Evolutionary conservation across 2,888 invertebrate species (phyloP).

Genomic region (Mamestra brassicae): DNA sequence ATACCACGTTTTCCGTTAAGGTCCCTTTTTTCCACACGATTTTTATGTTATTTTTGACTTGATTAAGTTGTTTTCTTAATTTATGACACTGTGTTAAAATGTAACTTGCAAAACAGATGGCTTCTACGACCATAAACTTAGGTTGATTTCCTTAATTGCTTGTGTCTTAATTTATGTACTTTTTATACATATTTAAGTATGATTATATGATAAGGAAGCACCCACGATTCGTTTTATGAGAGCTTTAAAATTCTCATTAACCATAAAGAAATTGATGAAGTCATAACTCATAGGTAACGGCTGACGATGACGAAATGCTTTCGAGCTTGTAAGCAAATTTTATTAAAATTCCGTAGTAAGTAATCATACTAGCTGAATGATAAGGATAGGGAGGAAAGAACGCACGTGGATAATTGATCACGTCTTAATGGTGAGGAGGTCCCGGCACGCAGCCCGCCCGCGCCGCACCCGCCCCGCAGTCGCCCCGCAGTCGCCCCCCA

Average conservation of each 20-base stretch:
- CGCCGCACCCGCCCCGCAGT: conserved; percentile 54
- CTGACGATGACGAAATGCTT: conserved; percentile 64
- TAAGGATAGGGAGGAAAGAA: conserved; percentile 66
- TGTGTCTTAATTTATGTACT: conserved; percentile 10
- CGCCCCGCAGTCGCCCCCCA: conserved; percentile 48
- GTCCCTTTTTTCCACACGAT: conserved; percentile 30
- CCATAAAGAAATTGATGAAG: conserved; percentile 47
- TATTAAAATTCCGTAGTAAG: conserved; percentile 74
- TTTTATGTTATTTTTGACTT: conserved; percentile 9
- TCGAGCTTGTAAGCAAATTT: conserved; percentile 64
- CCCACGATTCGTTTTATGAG: conserved; percentile 11
- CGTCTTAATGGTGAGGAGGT: conserved; percentile 75
- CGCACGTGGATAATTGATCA: conserved; percentile 82
- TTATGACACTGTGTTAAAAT: not conserved
- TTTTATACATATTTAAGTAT: not conserved
- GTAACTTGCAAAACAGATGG: conserved; percentile 3
- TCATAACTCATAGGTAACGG: conserved; percentile 63
- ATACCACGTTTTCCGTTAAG: conserved; percentile 20
- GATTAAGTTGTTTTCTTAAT: conserved; percentile 18
- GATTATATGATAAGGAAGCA: not conserved
- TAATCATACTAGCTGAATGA: conserved; percentile 67
- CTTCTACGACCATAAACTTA: not conserved
- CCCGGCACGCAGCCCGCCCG: conserved; percentile 46
- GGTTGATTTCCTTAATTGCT: not conserved
- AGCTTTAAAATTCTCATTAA: conserved; percentile 31